Evolutionary conservation across 2,797 vertebrate genomes (phyloP).

Genomic region (Paramormyrops hopkinsi): DNA sequence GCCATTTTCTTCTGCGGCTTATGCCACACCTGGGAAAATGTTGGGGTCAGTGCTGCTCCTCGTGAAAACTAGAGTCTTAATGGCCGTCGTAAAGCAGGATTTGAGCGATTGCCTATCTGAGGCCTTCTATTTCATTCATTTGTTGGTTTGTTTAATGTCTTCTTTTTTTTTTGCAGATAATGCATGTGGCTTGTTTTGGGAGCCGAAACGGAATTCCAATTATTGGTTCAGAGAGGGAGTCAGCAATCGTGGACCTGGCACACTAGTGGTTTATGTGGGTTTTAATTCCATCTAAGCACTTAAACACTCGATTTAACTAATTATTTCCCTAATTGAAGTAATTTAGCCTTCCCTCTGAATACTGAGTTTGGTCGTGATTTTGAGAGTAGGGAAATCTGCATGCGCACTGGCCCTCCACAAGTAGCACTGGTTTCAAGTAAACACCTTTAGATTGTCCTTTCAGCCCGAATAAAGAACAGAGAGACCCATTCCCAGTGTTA

Average conservation of each 20-base stretch:
- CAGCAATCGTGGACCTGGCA: background rate
- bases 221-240: background rate
- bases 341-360: background rate
- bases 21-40: background rate
- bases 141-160: background rate
- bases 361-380: background rate
- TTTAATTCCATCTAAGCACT: constrained; percentile 12
- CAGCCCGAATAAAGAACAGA: background rate
- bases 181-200: background rate
- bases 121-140: background rate
- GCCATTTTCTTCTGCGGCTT: background rate
- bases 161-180: background rate
- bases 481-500: background rate
- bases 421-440: background rate
- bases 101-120: background rate
- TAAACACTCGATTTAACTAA: constrained; percentile 15
- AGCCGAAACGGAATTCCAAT: background rate
- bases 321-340: constrained; percentile 16
- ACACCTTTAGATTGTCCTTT: background rate
- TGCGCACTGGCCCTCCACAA: background rate
- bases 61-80: background rate
- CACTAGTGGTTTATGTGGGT: background rate
- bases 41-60: background rate
- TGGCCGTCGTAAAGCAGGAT: background rate
- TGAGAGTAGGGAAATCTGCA: background rate